Base-by-base conservation (phyloP, 2,113 vertebrate species). In the Dromaius novaehollandiae region DNA sequence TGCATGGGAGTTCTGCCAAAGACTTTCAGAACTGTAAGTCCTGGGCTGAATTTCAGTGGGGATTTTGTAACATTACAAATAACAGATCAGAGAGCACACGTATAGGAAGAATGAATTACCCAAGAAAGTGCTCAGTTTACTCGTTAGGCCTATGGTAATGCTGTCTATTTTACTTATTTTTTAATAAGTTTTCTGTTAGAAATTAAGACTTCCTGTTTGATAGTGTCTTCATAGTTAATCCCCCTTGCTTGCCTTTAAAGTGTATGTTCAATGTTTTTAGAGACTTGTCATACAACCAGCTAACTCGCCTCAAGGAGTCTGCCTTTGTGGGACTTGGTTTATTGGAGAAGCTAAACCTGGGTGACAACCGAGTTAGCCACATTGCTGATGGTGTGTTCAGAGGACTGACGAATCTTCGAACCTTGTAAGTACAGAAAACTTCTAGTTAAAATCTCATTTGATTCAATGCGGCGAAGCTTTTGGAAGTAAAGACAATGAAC, bases 1-100 rank as follows among this genome's bases (percentile, higher is more conserved):
- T 83, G 99, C 99, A 1, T 99, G 99, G 99, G 99, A 99, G 96
- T 99, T 99, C 98, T 99, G 99, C 98, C 99, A 99, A 89, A 99
- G 98, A 64, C 98, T 99, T 36, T 98, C 99, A 56, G 99, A 99
- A 95, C 98, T 99, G 99, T 99, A 95, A 99, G 99, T 99, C 84
- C 91, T 84, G 61, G 80, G 28, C 80, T 90, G 76, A 63, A 61
- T 74, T 90, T 97, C 40, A 8, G 2, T 88, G 77, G 89, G 87
- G 66, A 38, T 86, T 95, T 78, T 74, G 69, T 51, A 46, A 74
- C 68, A 64, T 82, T 94, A 83, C 82, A 56, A 71, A 0, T 81
- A 96, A 60, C 64, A 85, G 68, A 73, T 75, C 93, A 86, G 74
- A 21, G 18, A 82, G 60, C 95, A 34, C 16, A 4, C 18, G 17